A percentile compares a stretch with the other conserved stretches of the same genome.
These are phyloP conservation scores for Rhimphoctona megacephalus DNA, from an alignment of 2,888 invertebrate genomes.

Conservation along the genomic window DNA sequence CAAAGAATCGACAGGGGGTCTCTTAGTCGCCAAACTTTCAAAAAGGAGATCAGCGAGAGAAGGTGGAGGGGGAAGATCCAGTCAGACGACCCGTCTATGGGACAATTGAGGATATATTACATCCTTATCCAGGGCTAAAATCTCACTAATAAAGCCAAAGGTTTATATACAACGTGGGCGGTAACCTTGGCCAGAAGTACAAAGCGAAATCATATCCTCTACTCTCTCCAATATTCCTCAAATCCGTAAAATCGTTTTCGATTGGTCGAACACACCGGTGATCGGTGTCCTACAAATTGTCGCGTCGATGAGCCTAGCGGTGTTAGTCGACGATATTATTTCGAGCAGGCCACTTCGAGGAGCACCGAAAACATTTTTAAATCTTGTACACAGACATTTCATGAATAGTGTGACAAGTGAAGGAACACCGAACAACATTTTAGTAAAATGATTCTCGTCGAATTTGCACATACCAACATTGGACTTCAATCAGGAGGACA, in stretches of 20 bases:
- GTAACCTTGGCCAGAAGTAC: constrained; percentile 9
- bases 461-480: constrained; percentile 53
- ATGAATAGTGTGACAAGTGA: constrained; percentile 1
- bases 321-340: constrained; percentile 70
- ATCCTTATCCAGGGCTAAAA: constrained; percentile 57
- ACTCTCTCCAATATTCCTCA: constrained; percentile 7
- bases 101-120: constrained; percentile 12
- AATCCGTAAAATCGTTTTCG: constrained; percentile 41
- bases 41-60: not conserved
- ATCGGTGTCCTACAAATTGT: constrained; percentile 73
- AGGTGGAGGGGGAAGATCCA: not conserved
- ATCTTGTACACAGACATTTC: not conserved
- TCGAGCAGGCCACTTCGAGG: constrained; percentile 31
- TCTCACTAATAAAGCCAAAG: constrained; percentile 36
- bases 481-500: constrained; percentile 51
- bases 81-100: constrained; percentile 23
- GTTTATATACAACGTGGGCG: constrained; percentile 45
- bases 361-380: constrained; percentile 17
- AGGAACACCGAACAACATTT: constrained; percentile 4
- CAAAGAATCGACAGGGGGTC: constrained; percentile 10
- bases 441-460: constrained; percentile 64
- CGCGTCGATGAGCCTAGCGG: constrained; percentile 62
- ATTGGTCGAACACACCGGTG: constrained; percentile 64
- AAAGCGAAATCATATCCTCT: constrained; percentile 50
- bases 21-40: not conserved